phyloP scores from a whole-genome alignment of 1,140 invertebrate species.

The Prorops nasuta region DNA sequence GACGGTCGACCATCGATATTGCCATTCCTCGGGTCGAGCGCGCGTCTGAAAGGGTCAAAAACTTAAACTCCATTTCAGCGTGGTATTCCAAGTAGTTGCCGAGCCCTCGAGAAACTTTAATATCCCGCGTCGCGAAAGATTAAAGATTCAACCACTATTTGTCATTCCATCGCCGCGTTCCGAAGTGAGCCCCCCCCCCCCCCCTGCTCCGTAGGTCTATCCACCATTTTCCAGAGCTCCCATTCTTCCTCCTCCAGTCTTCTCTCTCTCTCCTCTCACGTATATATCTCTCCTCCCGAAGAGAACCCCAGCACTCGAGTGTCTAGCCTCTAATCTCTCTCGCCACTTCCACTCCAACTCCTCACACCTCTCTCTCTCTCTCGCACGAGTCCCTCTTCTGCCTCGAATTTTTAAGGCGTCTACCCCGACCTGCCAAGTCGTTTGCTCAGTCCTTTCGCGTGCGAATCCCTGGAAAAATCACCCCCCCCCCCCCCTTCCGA shows the following conservation, averaged over 20 bases:
- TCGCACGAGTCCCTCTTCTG: neutral
- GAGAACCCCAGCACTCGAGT: too few species aligned
- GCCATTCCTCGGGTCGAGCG: constrained; percentile 8
- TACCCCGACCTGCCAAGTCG: constrained; percentile 17
- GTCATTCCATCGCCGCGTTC: constrained; percentile 40
- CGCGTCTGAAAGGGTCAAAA: constrained; percentile 13
- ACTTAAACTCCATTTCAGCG: constrained; percentile 37
- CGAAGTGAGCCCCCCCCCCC: neutral
- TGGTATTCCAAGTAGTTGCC: constrained; percentile 35
- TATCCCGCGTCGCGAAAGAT: constrained; percentile 40
- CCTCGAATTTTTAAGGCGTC: constrained; percentile 6
- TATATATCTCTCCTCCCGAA: too few species aligned
- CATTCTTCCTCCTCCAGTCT: neutral
- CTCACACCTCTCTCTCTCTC: neutral
- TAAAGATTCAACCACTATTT: constrained; percentile 46
- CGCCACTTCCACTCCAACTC: neutral
- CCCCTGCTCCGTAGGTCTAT: constrained; percentile 1
- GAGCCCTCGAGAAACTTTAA: constrained; percentile 42
- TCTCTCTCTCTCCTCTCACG: neutral
- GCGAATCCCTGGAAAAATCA: too few species aligned
- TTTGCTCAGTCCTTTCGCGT: constrained; percentile 14
- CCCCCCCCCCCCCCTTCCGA: too few species aligned
- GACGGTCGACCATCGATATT: constrained; percentile 29
- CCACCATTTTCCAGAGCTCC: neutral
- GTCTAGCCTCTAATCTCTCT: neutral